Evolutionary conservation across 1,140 invertebrate genomes (phyloP), one percentile per base, ranked within the genome.

Genomic region (Drosophila tropicalis): DNA sequence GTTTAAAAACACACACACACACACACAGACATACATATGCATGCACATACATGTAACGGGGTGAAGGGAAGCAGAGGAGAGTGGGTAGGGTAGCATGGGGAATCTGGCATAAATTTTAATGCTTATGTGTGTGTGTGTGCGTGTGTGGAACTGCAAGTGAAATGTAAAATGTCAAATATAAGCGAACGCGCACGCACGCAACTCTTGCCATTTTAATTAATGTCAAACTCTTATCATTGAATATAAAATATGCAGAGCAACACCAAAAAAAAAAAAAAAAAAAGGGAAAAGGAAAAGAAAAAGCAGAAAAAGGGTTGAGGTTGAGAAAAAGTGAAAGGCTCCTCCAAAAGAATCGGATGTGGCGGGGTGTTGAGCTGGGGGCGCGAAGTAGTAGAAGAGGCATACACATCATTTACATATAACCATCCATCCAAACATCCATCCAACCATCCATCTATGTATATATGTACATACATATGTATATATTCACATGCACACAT

Each of bases 141-240:
- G 34, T 36, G 34, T 36, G 34, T 36, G 34, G 34, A 57, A 70
- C 69, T 72, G 72, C 72, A 76, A 76, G 73, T 76, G 73, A 76
- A 76, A 76, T 76, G 72, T 76, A 76, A 76, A 76, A 76, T 76
- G 73, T 76, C 72, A 66, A 76, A 70, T 76, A 73, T 70, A 72
- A 70, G 70, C 64, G 62, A 63, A 63, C 71, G 72, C 63, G 66
- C 77, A 81, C 79, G 70, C 55, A 51, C 22, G 61, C 78, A 69
- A 81, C 74, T 76, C 69, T 81, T 81, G 74, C 76, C 75, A 83
- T 82, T 82, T 82, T 82, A 82, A 83, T 82, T 82, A 82, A 82
- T 82, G 71, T 77, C 75, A 82, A 78, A 69, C 79, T 76, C 78
- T 81, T 76, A 81, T 81, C 77, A 81, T 81, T 81, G 68, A 81